Evolutionary conservation across 2,888 invertebrate genomes (phyloP).

Genomic region (Poecilobothrus nobilitatus): DNA sequence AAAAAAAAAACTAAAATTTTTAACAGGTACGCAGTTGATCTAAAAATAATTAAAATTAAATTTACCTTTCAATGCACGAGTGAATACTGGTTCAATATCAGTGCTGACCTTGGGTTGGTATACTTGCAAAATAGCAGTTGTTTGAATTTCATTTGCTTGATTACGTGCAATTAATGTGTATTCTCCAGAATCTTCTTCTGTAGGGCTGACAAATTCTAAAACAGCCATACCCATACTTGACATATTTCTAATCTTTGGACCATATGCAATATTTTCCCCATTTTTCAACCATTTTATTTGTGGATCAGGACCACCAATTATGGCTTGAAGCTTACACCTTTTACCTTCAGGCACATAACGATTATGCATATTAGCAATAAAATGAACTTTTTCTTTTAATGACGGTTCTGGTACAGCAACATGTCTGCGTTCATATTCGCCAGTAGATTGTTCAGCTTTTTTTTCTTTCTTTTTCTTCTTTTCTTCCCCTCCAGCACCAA

Average conservation of each 20-base stretch:
- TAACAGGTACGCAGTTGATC: too few relatives aligned
- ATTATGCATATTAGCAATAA: slow-evolving; percentile 39
- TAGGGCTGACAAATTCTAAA: slow-evolving; percentile 61
- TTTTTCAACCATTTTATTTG: slow-evolving; percentile 68
- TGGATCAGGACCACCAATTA: slow-evolving; percentile 64
- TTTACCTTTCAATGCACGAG: slow-evolving; percentile 61
- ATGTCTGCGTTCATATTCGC: slow-evolving; percentile 50
- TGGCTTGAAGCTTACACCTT: slow-evolving; percentile 69
- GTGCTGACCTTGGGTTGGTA: slow-evolving; percentile 48
- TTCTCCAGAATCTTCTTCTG: slow-evolving; percentile 64
- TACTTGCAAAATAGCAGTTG: slow-evolving; percentile 64
- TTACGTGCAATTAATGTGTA: slow-evolving; percentile 72
- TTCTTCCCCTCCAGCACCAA: slow-evolving; percentile 24
- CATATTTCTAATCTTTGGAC: slow-evolving; percentile 39
- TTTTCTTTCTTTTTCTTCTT: slow-evolving; percentile 19
- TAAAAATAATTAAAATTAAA: too few relatives aligned
- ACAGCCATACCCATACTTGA: slow-evolving; percentile 59
- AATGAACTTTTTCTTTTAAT: slow-evolving; percentile 45
- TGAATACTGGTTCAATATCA: slow-evolving; percentile 65
- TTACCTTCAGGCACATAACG: slow-evolving; percentile 53
- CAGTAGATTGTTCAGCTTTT: slow-evolving; percentile 30
- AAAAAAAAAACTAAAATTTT: neutral
- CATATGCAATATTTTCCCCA: slow-evolving; percentile 45
- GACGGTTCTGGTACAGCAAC: slow-evolving; percentile 38
- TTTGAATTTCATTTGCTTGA: slow-evolving; percentile 58